phyloP scores from a whole-genome alignment of 2,113 vertebrate genomes.

The Onychorhynchus coronatus region DNA sequence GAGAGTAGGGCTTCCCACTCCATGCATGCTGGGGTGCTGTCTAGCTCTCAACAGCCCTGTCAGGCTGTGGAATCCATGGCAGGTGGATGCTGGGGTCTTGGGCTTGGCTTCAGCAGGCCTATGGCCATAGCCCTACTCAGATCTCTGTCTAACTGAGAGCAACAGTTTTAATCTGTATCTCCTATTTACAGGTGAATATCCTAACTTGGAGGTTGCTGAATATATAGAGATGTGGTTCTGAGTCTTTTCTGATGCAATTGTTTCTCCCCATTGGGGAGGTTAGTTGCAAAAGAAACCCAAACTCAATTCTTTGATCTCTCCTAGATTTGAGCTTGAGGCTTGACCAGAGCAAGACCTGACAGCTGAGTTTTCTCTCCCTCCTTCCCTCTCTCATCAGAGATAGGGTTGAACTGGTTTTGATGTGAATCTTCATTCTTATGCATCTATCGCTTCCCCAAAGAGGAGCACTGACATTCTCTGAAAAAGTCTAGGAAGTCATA shows the following conservation, averaged over 20 bases:
- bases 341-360: neutral
- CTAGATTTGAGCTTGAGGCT: neutral
- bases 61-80: neutral
- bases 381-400: neutral
- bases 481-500: neutral
- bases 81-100: fast-evolving
- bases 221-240: neutral
- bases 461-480: neutral
- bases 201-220: neutral
- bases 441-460: neutral
- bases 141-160: neutral
- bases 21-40: neutral
- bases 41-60: neutral
- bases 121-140: neutral
- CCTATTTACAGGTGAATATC: neutral
- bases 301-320: neutral
- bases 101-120: neutral
- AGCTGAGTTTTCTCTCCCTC: neutral
- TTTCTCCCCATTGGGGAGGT: neutral
- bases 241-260: neutral
- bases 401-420: neutral
- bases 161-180: neutral
- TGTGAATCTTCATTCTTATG: neutral
- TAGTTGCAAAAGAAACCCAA: neutral
- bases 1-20: neutral